Conservation (phyloP, 2,797 vertebrate genomes). For the Poecilia gillii region DNA sequence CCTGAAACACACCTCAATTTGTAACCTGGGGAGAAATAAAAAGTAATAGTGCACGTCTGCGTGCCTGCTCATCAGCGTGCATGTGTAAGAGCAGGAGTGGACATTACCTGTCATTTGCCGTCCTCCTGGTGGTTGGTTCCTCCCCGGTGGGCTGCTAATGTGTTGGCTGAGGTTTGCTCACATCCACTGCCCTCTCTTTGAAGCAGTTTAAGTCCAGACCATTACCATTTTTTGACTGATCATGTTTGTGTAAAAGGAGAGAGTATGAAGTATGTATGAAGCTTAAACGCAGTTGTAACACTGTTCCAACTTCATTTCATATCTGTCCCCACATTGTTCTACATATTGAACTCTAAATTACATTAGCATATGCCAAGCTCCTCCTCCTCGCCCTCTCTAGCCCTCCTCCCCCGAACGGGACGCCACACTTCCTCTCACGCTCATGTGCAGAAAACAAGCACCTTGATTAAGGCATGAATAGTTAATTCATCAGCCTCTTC, state of each 20-base stretch:
- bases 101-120: slow-evolving; percentile 57
- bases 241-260: slow-evolving; percentile 3
- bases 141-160: slow-evolving; percentile 58
- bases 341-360: slow-evolving; percentile 74
- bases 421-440: slow-evolving; percentile 68
- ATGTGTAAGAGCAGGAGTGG: slow-evolving; percentile 48
- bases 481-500: slow-evolving; percentile 83
- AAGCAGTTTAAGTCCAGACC: slow-evolving; percentile 29
- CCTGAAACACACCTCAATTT: slow-evolving; percentile 67
- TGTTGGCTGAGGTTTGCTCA: slow-evolving; percentile 45
- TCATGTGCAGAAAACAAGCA: slow-evolving; percentile 83
- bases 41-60: slow-evolving; percentile 40
- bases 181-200: slow-evolving; percentile 38
- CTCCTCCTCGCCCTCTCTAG: slow-evolving; percentile 42
- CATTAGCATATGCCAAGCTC: slow-evolving; percentile 80
- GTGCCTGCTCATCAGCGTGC: slow-evolving; percentile 26
- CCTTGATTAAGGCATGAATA: slow-evolving; percentile 86
- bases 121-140: slow-evolving; percentile 48
- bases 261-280: slow-evolving; percentile 16
- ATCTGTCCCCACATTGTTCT: slow-evolving; percentile 74
- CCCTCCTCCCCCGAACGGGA: slow-evolving; percentile 27
- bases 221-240: slow-evolving; percentile 18
- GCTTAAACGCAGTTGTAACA: slow-evolving; percentile 2
- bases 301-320: slow-evolving; percentile 50
- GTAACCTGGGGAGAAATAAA: slow-evolving; percentile 68